A percentile compares a stretch with the other conserved stretches of the same genome.
These are phyloP conservation scores for Actinernus sp. DNA, from an alignment of 92 coral and sea anemone genomes.

Conservation along the genomic window DNA sequence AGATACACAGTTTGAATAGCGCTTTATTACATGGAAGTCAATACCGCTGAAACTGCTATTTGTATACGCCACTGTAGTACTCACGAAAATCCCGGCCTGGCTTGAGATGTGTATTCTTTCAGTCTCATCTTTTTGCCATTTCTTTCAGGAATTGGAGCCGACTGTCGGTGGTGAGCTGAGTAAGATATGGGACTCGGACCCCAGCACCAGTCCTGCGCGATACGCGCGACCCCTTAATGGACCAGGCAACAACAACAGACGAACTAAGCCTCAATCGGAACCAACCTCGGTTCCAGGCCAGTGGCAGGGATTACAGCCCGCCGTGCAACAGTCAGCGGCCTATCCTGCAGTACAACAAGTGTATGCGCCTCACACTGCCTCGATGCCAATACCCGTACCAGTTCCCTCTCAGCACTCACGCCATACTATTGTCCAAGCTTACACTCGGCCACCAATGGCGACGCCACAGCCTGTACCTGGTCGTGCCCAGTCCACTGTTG, in stretches of 20 bases:
- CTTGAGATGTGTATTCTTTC: too few relatives aligned
- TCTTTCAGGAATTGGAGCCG: constrained; percentile 89
- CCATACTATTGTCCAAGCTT: constrained; percentile 75
- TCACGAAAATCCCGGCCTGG: too few relatives aligned
- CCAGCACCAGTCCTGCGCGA: constrained; percentile 26
- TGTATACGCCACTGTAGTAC: too few relatives aligned
- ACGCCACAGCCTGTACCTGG: constrained; percentile 62
- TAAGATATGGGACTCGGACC: constrained; percentile 85
- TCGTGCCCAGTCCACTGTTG: constrained; percentile 66
- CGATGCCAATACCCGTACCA: constrained; percentile 99
- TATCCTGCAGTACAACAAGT: constrained; percentile 78
- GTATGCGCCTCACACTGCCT: constrained; percentile 93
- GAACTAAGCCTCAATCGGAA: constrained; percentile 29
- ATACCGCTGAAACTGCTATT: too few relatives aligned
- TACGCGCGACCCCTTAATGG: constrained; percentile 47
- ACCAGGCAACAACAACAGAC: constrained; percentile 35
- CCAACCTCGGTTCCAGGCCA: neutral
- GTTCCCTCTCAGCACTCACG: constrained; percentile 83
- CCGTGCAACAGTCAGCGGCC: constrained; percentile 15
- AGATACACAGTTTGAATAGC: too few relatives aligned
- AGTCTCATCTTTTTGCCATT: too few relatives aligned
- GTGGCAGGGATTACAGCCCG: constrained; percentile 5
- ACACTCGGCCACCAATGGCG: constrained; percentile 66
- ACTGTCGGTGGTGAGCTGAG: constrained; percentile 91
- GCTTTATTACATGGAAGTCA: too few relatives aligned